phyloP scores from a whole-genome alignment of 2,797 vertebrate species.

The Nyctalus aviator region DNA sequence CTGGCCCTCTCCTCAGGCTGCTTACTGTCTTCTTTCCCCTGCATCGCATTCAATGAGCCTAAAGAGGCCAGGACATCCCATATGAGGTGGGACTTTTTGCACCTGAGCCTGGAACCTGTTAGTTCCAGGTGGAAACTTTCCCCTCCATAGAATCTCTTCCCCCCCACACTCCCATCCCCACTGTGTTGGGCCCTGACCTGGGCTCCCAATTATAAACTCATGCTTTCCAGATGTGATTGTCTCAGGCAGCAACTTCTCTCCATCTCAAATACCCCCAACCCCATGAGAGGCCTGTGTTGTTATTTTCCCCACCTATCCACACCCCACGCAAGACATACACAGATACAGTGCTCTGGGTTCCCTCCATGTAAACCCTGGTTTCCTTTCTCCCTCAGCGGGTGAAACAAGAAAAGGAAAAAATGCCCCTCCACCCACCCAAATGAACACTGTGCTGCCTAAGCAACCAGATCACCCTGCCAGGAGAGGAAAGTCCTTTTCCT shows the following conservation, averaged over 20 bases:
- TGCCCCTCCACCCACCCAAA: accelerated
- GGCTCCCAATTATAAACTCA: background rate
- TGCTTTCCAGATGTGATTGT: no score
- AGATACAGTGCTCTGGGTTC: accelerated
- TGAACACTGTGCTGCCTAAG: background rate
- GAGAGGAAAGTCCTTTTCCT: background rate
- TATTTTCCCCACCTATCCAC: background rate
- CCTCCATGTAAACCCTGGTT: background rate
- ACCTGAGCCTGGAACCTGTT: background rate
- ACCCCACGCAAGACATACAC: background rate
- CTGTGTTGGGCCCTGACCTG: no score
- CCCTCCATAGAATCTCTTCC: background rate
- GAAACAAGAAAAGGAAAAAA: background rate
- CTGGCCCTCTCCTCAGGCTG: background rate
- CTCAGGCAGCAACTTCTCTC: background rate
- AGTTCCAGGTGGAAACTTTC: no score
- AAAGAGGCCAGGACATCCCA: no score
- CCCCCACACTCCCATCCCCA: no score
- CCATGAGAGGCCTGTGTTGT: background rate
- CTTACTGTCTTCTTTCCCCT: no score
- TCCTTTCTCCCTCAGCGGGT: background rate
- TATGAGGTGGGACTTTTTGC: background rate
- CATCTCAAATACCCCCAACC: background rate
- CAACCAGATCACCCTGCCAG: background rate
- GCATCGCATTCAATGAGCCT: background rate